Percentiles rank a stretch among this genome's conserved stretches.
These are phyloP conservation scores for Equus quagga DNA, from an alignment of 2,113 vertebrate species.

Conservation along the genomic window DNA sequence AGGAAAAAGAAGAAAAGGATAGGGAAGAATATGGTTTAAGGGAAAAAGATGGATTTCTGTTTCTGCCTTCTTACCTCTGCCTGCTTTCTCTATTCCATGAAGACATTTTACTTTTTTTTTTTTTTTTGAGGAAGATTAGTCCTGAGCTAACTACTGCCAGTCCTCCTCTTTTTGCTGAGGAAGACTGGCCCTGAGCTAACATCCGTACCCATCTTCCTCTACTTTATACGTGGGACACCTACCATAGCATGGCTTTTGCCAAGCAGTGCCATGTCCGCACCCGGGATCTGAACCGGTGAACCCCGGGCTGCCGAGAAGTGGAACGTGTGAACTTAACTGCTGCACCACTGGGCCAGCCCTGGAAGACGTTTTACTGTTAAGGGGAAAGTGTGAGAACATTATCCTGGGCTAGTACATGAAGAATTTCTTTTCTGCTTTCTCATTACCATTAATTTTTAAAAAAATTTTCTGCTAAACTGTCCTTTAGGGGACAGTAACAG, in stretches of 20 bases:
- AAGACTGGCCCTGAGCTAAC: too few relatives aligned
- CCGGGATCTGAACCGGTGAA: too few relatives aligned
- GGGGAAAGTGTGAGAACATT: not conserved
- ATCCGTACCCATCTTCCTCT: too few relatives aligned
- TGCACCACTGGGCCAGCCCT: too few relatives aligned
- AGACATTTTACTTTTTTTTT: not conserved
- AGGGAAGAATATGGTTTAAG: not conserved
- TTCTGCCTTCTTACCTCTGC: slow-evolving; percentile 16
- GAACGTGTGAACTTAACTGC: too few relatives aligned
- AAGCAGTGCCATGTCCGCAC: too few relatives aligned
- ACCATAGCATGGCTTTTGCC: too few relatives aligned
- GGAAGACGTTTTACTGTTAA: slow-evolving; percentile 32
- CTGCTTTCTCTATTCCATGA: slow-evolving; percentile 13
- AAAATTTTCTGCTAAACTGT: not conserved
- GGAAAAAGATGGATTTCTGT: not conserved
- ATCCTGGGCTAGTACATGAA: not conserved
- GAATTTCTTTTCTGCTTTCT: slow-evolving; percentile 17
- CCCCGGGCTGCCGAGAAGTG: too few relatives aligned
- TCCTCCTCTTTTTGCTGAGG: too few relatives aligned
- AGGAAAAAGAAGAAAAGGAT: not conserved
- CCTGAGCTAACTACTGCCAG: too few relatives aligned
- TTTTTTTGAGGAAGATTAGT: too few relatives aligned
- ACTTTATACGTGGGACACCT: too few relatives aligned
- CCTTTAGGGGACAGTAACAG: not conserved
- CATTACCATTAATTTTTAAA: not conserved